Percentiles rank a stretch among this genome's conserved stretches.
Evolutionary conservation across 1,140 invertebrate species (phyloP).

Genomic region (Venustaconcha ellipsiformis): DNA sequence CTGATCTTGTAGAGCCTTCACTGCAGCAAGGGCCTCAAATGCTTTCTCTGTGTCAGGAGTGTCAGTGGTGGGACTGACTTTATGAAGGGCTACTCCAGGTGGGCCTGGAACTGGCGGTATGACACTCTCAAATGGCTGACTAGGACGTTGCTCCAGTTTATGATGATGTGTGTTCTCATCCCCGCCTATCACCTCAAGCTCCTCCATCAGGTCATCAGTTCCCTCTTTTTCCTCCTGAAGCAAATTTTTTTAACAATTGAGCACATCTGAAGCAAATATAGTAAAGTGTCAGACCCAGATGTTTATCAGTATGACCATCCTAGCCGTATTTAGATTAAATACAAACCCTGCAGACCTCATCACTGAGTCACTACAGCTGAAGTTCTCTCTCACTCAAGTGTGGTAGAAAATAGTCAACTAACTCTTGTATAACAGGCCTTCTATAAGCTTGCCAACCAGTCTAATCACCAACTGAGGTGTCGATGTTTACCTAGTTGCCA

Average conservation of each 20-base stretch:
- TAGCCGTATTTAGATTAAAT: too few relatives aligned
- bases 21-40: slow-evolving; percentile 60
- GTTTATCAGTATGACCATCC: too few relatives aligned
- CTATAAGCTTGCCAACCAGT: too few relatives aligned
- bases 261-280: too few relatives aligned
- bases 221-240: slow-evolving; percentile 5
- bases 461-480: too few relatives aligned
- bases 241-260: not conserved
- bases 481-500: too few relatives aligned
- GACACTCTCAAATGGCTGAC: not conserved
- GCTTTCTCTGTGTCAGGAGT: slow-evolving; percentile 59
- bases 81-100: not conserved
- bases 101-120: not conserved
- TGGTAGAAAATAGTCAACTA: too few relatives aligned
- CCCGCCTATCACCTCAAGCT: slow-evolving; percentile 57
- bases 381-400: too few relatives aligned
- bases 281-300: too few relatives aligned
- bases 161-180: slow-evolving; percentile 62
- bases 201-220: slow-evolving; percentile 16
- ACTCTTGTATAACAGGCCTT: too few relatives aligned
- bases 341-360: too few relatives aligned
- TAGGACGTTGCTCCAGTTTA: slow-evolving; percentile 33
- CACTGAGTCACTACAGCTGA: too few relatives aligned
- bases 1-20: slow-evolving; percentile 56
- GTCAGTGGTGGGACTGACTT: slow-evolving; percentile 9